phyloP scores from a whole-genome alignment of 2,113 vertebrate genomes.

The Mormyrus lacerda region DNA sequence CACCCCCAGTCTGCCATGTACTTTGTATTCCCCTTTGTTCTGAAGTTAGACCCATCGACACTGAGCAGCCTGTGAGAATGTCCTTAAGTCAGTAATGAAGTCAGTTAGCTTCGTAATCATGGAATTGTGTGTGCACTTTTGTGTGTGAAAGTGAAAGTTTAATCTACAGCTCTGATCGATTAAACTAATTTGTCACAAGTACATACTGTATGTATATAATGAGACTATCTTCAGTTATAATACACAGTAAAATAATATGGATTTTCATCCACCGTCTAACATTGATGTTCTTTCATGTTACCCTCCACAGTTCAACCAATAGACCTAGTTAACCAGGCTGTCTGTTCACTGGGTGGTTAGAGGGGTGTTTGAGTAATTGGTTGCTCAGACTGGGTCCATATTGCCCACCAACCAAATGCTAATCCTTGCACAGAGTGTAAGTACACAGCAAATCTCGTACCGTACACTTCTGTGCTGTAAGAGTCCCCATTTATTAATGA shows the following conservation, averaged over 20 bases:
- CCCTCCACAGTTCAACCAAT: not conserved
- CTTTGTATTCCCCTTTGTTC: not conserved
- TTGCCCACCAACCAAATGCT: not conserved
- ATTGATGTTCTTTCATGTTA: not conserved
- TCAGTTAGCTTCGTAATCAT: not conserved
- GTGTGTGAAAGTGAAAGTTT: conserved; percentile 1
- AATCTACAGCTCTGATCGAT: not conserved
- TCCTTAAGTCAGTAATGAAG: not conserved
- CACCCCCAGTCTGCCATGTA: not conserved
- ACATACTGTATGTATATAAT: conserved; percentile 6
- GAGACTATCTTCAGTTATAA: not conserved
- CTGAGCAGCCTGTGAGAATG: not conserved
- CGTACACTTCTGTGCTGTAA: not conserved
- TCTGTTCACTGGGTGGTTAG: not conserved
- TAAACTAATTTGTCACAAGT: not conserved
- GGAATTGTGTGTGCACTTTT: not conserved
- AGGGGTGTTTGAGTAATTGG: not conserved
- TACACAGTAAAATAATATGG: not conserved
- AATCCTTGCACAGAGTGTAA: not conserved
- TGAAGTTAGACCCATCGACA: not conserved
- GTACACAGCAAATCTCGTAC: not conserved
- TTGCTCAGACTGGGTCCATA: not conserved
- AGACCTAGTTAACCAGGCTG: not conserved
- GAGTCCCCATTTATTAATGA: not conserved
- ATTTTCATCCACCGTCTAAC: not conserved